These are phyloP conservation scores for Plebejus anna DNA, from an alignment of 2,888 invertebrate genomes.

Conservation along the genomic window DNA sequence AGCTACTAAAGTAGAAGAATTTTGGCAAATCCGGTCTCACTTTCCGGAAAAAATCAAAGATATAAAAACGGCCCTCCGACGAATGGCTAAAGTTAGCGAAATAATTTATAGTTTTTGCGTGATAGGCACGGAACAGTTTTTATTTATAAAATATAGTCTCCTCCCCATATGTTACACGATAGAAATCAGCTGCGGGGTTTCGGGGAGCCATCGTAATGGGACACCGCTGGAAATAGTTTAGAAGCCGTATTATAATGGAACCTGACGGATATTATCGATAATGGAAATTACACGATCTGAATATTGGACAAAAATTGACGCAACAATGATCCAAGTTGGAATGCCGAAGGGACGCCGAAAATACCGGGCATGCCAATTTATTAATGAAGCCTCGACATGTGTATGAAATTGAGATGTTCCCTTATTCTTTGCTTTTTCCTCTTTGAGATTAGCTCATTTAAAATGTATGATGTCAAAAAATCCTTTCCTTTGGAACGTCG, in stretches of 20 bases:
- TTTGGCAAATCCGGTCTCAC: not conserved
- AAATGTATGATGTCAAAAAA: slow-evolving; percentile 7
- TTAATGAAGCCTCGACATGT: not conserved
- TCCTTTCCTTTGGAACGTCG: not conserved
- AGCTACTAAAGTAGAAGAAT: not conserved
- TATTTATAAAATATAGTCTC: slow-evolving; percentile 16
- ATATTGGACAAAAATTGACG: slow-evolving; percentile 15
- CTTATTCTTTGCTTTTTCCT: not conserved
- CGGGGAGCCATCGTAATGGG: slow-evolving; percentile 10
- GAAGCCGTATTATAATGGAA: slow-evolving; percentile 23
- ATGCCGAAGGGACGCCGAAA: not conserved
- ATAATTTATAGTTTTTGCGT: slow-evolving; percentile 22
- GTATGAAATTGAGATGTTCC: not conserved
- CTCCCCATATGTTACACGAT: slow-evolving; percentile 13
- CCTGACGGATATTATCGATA: not conserved
- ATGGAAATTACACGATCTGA: not conserved
- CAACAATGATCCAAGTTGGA: slow-evolving; percentile 3
- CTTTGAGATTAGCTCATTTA: not conserved
- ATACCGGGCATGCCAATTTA: not conserved
- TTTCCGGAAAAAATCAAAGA: not conserved
- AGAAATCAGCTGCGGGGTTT: slow-evolving; percentile 20
- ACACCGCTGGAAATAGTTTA: slow-evolving; percentile 22
- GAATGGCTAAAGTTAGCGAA: slow-evolving; percentile 10
- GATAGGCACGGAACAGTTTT: slow-evolving; percentile 5
- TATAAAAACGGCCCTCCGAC: slow-evolving; percentile 6